Base-by-base conservation (phyloP, 2,797 vertebrate species). In the Limosa lapponica region DNA sequence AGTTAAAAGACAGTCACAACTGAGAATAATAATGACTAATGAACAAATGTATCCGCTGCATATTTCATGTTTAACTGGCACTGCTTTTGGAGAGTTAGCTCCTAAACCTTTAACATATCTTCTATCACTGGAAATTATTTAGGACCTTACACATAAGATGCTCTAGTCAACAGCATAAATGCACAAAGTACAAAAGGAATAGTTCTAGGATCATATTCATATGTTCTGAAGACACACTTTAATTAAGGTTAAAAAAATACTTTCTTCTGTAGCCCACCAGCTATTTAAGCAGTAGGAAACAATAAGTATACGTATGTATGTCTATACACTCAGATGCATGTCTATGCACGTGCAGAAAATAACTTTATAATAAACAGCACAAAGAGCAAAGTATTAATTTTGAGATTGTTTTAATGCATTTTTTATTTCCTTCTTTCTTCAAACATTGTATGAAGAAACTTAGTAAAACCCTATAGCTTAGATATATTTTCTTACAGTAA, bases 271-370 rank as follows among this genome's bases (percentile, higher is more conserved):
- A 55, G 28, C 5, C 7, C 77, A 55, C 3, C 39, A 75, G 8
- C 3, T 58, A 39, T 23, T 54, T 13, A 34, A 8, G 15, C 25
- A 62, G 4, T 10, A 80, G 20, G 7, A 72, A n/a, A 36, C 6
- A 23, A 1, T 14, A 16, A 59, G 11, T 23, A 11, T 16, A 41
- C 1, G 2, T 49, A 43, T 10, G 2, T 10, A 65, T 2, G 5
- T 16, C 18, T 44, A n/a, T 32, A n/a, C 5, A 19, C 16, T 37
- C 23, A 37, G 20, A 77, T 2, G 2, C 16, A 69, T 19, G 8
- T 10, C 22, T 44, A 32, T 11, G 41, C 36, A 67, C 14, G 46
- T 37, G 12, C 30, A 87, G 61, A 87, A 75, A 59, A 75, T 43
- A 59, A 25, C 7, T 32, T 62, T 30, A 57, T 12, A 17, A 57